Base-by-base conservation (phyloP, 2,113 vertebrate genomes). In the Pardalotus punctatus region DNA sequence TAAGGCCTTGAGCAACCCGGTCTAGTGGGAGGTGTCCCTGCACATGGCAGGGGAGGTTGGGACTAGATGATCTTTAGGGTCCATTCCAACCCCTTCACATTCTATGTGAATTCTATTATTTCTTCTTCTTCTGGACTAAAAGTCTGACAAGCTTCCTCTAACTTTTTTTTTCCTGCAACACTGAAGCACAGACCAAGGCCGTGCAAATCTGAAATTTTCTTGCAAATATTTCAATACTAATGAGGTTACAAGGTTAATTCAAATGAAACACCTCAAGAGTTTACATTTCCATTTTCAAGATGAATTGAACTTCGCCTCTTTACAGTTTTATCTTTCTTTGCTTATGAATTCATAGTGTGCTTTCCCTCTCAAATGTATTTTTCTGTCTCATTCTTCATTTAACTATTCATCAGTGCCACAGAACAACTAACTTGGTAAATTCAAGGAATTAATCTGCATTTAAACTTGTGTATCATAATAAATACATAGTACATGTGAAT, bases 31-130 rank as follows among this genome's bases (percentile, higher is more conserved):
- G 9, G 3, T 51, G 5, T 6, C 14, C 6, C 53, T 67, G 27
- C 14, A 1, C 2, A 58, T 5, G 14, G 53, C 27, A 67, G 17
- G 2, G 5, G 10, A 51, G 14, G 6, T 5, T 36, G 33, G 33
- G 22, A 60, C 38, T 2, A 22, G 27, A 45, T 36, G 4, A 31
- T 23, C 27, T 45, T 2, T 53, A 60, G 60, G 18, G 33, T 33
- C 18, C 3, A 23, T 45, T 45, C 10, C 62, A 77, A 45, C 4
- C 22, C 5, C 22, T 51, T 15, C 18, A 15, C n/a, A 28, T 28
- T 35, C 9, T 14, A 16, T 11, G 11, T n/a, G n/a, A n/a, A 62
- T 45, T 62, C 27, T 33, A 17, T 17, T 6, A 42, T 18, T 66
- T 90, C 28, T 43, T 86, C 10, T 10, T 62, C 16, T 86, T 91